Evolutionary conservation across 2,113 vertebrate species (phyloP), one percentile per base, ranked within the genome.

Genomic region (Lichenostomus cassidix): DNA sequence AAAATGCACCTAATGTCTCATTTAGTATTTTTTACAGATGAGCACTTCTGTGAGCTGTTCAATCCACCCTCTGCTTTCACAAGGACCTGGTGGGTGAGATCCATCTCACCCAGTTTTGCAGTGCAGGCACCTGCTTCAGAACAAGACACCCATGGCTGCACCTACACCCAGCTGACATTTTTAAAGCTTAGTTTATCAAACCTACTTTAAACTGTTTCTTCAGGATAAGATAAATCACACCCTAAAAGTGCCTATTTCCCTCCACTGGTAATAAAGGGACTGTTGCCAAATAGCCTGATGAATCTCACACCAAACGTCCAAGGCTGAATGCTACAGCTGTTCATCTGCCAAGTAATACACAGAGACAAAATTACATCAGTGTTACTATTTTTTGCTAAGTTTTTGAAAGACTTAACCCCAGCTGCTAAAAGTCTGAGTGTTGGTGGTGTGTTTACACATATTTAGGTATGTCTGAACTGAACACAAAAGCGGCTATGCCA

Each of bases 261-360:
- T 91, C 21, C 52, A 68, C 29, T 52, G 18, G 39, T 47, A 70
- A 74, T 33, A 50, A 81, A 67, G 52, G 29, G 42, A 78, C 37
- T 87, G 21, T 14, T 82, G 65, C 60, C 81, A 92, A 94, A 86
- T 3, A 74, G 63, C 12, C 77, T 91, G 70, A 71, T 64, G 62
- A 87, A 91, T 82, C 69, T 82, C 44, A 82, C 44, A 67, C 70
- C 50, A 69, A 6, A 89, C 87, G 15, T 87, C 69, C 0, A 1
- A 87, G 29, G 49, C 58, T 92, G 74, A 95, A 94, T 82, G 67
- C 70, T 71, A 41, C 78, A 74, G 59, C 94, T 90, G 81, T 76
- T 93, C 60, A 41, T 75, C 81, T 93, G 93, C 81, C 90, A 91
- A 94, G 64, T 55, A 77, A 94, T 62, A 80, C 82, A 70, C 6